phyloP scores from a whole-genome alignment of 2,113 vertebrate genomes.

The Phalacrocorax brasilianus region DNA sequence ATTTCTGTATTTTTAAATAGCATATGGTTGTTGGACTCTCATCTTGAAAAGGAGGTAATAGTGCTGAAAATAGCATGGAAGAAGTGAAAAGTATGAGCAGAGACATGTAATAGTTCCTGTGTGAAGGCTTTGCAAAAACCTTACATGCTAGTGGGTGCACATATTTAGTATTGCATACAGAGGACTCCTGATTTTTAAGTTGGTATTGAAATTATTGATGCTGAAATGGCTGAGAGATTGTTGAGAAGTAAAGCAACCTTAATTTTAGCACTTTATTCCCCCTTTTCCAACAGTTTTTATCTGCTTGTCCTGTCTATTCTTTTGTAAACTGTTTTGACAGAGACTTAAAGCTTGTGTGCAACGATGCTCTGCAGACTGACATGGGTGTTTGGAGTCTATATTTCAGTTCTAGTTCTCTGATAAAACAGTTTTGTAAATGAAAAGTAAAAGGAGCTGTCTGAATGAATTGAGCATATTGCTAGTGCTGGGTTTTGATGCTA shows the following conservation, averaged over 20 bases:
- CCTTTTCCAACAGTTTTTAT: neutral
- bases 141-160: neutral
- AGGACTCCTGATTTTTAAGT: neutral
- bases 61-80: neutral
- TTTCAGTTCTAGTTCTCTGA: neutral
- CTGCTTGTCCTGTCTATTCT: neutral
- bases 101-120: neutral
- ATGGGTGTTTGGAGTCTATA: neutral
- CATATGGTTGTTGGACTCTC: neutral
- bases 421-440: neutral
- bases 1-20: neutral
- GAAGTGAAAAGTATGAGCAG: neutral
- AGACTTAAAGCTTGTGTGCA: neutral
- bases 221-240: neutral
- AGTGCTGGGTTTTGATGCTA: neutral
- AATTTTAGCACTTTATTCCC: rapidly evolving
- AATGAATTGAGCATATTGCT: neutral
- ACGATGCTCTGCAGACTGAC: neutral
- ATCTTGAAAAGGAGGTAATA: neutral
- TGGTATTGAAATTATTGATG: neutral
- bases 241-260: neutral
- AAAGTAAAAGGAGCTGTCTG: neutral
- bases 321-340: neutral
- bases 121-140: neutral
- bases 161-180: neutral